These are phyloP conservation scores for Pristionchus japonicus DNA, from an alignment of 2,888 invertebrate species.

Conservation along the genomic window DNA sequence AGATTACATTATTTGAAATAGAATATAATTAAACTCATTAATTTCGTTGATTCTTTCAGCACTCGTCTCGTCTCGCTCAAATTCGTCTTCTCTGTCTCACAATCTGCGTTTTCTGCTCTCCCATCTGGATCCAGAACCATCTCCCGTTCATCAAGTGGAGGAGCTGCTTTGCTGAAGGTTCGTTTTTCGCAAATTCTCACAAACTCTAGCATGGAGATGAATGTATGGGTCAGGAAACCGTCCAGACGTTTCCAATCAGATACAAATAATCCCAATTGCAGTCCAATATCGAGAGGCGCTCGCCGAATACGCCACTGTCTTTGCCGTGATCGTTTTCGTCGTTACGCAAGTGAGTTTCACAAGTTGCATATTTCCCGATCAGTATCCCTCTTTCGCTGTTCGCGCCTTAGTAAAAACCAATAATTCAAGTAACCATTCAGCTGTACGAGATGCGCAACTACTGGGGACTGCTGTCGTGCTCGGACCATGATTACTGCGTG, in stretches of 20 bases:
- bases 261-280: background rate
- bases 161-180: conserved; percentile 37
- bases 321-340: background rate
- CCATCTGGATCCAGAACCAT: conserved; percentile 15
- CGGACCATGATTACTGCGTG: background rate
- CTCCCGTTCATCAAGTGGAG: background rate
- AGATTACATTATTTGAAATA: no score
- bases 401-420: background rate
- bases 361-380: background rate
- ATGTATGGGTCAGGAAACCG: no score
- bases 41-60: background rate
- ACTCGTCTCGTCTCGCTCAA: background rate
- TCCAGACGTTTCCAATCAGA: no score
- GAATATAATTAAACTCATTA: no score
- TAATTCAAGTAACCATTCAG: background rate
- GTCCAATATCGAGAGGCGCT: background rate
- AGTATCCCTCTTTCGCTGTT: background rate
- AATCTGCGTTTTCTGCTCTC: background rate
- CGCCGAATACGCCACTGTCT: conserved; percentile 16
- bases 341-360: background rate
- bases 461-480: conserved; percentile 19
- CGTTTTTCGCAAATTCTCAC: background rate
- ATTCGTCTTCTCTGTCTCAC: background rate
- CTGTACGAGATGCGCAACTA: conserved; percentile 6
- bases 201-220: no score